phyloP scores from a whole-genome alignment of 2,797 vertebrate genomes.

The Oreochromis mossambicus region DNA sequence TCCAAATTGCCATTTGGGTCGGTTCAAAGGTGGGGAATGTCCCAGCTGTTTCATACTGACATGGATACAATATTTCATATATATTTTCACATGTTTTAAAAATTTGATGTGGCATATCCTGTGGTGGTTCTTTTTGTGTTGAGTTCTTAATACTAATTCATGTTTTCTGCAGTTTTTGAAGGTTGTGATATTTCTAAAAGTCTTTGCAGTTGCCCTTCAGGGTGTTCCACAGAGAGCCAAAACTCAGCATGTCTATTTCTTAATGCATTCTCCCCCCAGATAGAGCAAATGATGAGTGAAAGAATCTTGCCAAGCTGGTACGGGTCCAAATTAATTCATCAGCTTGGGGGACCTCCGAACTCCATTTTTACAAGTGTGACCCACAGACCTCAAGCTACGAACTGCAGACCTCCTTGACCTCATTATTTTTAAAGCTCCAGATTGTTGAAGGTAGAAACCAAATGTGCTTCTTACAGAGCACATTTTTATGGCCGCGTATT shows the following conservation, averaged over 20 bases:
- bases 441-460: conserved; percentile 32
- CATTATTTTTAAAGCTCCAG: conserved; percentile 63
- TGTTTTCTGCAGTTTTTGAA: background rate
- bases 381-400: conserved; percentile 56
- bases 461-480: background rate
- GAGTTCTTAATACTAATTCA: background rate
- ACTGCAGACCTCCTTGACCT: conserved; percentile 64
- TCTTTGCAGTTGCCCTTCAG: conserved; percentile 50
- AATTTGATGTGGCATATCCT: background rate
- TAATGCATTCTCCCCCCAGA: conserved; percentile 60
- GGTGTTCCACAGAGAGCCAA: conserved; percentile 34
- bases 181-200: background rate
- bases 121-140: background rate
- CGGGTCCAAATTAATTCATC: conserved; percentile 65
- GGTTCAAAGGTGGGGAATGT: background rate
- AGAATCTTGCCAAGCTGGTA: conserved; percentile 67
- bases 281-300: conserved; percentile 63
- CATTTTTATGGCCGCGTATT: conserved; percentile 33
- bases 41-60: background rate
- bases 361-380: conserved; percentile 59
- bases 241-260: conserved; percentile 63
- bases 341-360: conserved; percentile 47
- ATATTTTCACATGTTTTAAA: background rate
- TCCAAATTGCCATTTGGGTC: background rate
- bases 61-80: background rate